A percentile compares a stretch with the other conserved stretches of the same genome.
Conservation (phyloP, 2,113 vertebrate species). For the Syngnathus floridae region DNA sequence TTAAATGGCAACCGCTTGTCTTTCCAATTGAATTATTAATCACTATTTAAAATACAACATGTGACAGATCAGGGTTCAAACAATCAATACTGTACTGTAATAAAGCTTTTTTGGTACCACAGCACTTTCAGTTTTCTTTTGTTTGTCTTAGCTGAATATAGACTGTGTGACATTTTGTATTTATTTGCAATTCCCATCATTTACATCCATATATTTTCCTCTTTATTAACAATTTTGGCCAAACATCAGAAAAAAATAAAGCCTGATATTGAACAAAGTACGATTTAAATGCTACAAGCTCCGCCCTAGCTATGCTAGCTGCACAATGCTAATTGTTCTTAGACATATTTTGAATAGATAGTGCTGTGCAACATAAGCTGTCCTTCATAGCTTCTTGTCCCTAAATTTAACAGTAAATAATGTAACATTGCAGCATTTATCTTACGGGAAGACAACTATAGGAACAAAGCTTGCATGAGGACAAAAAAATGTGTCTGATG, state of each 20-base stretch:
- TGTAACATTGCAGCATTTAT: too few species aligned
- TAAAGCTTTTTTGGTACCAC: slow-evolving; percentile 4
- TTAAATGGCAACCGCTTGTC: slow-evolving; percentile 11
- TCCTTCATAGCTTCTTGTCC: too few species aligned
- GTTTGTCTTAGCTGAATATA: not conserved
- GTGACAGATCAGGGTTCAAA: not conserved
- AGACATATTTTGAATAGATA: too few species aligned
- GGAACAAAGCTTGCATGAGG: slow-evolving; percentile 12
- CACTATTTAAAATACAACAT: not conserved
- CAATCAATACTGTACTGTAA: not conserved
- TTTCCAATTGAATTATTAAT: not conserved
- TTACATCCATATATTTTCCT: not conserved
- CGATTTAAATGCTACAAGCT: too few species aligned
- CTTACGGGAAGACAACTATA: not conserved
- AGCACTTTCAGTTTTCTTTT: not conserved
- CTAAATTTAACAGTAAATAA: too few species aligned
- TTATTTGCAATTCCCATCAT: not conserved
- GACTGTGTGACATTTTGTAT: not conserved
- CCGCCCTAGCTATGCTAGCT: too few species aligned
- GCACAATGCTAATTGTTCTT: too few species aligned
- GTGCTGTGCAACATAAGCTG: too few species aligned
- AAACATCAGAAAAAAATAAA: not conserved
- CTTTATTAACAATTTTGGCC: not conserved
- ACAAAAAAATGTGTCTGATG: slow-evolving; percentile 12
- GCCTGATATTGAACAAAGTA: too few species aligned